phyloP scores from a whole-genome alignment of 2,888 invertebrate genomes.

The Scaptomyza flava region DNA sequence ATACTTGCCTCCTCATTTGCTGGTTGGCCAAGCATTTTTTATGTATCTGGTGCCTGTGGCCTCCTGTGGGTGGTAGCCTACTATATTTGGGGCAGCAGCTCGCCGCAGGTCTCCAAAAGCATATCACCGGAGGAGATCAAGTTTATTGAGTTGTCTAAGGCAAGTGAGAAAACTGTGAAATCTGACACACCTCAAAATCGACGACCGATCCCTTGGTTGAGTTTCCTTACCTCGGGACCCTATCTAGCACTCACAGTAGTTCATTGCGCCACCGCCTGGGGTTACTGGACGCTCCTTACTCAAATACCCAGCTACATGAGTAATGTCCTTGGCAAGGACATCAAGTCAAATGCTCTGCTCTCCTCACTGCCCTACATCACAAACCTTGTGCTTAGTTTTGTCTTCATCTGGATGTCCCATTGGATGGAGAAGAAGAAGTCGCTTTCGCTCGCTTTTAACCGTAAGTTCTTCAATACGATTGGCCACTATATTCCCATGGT shows the following conservation, averaged over 20 bases:
- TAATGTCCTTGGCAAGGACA: constrained; percentile 88
- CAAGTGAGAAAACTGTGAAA: constrained; percentile 39
- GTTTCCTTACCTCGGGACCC: constrained; percentile 90
- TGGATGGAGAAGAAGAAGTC: constrained; percentile 73
- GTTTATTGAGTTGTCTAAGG: constrained; percentile 86
- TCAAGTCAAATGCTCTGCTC: constrained; percentile 89
- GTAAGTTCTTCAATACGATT: constrained; percentile 86
- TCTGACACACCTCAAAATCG: constrained; percentile 44
- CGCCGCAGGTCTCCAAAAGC: constrained; percentile 87
- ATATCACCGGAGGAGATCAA: constrained; percentile 88
- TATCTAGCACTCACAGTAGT: constrained; percentile 90
- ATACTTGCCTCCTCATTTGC: constrained; percentile 88
- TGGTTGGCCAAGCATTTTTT: constrained; percentile 93
- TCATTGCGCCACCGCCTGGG: constrained; percentile 90
- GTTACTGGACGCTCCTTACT: constrained; percentile 93
- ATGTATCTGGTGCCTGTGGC: constrained; percentile 88
- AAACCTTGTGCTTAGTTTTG: constrained; percentile 89
- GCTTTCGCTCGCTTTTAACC: constrained; percentile 81
- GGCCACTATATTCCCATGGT: constrained; percentile 89
- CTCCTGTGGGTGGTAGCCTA: constrained; percentile 88
- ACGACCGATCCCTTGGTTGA: constrained; percentile 89
- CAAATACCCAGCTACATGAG: constrained; percentile 93
- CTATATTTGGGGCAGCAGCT: constrained; percentile 88
- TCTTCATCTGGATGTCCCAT: constrained; percentile 89
- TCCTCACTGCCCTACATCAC: constrained; percentile 90